These are phyloP conservation scores for Miniopterus natalensis DNA, from an alignment of 2,113 vertebrate species.

Conservation along the genomic window DNA sequence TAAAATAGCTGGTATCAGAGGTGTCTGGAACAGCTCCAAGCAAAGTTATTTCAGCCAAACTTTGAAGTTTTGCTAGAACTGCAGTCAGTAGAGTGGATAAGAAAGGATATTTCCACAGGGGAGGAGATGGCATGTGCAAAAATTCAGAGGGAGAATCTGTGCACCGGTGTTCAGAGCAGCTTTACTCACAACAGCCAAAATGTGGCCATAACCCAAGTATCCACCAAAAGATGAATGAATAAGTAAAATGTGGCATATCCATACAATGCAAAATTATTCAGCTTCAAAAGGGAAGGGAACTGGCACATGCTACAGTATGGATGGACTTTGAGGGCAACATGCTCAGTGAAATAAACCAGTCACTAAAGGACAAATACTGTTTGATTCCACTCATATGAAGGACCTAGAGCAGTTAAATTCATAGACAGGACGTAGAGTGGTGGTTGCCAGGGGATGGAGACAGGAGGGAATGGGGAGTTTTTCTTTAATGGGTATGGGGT, in stretches of 20 bases:
- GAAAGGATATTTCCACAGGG: neutral
- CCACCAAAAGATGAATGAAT: neutral
- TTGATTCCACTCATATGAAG: neutral
- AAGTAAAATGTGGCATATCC: neutral
- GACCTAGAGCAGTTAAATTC: neutral
- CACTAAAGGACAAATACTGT: neutral
- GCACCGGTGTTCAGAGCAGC: neutral
- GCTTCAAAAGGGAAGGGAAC: neutral
- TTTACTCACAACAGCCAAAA: neutral
- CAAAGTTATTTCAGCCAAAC: neutral
- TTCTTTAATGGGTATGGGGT: neutral
- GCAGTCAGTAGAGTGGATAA: neutral
- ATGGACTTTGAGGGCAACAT: neutral
- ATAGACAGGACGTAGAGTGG: neutral
- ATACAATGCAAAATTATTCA: neutral
- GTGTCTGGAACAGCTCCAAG: neutral
- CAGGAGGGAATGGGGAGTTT: neutral
- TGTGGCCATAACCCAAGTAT: neutral
- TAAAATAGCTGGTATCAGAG: neutral
- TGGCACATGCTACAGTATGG: neutral
- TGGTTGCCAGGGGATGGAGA: neutral
- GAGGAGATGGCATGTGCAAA: neutral
- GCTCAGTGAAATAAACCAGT: neutral
- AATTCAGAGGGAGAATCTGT: neutral
- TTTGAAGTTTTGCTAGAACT: constrained; percentile 5